A percentile compares a stretch with the other conserved stretches of the same genome.
These are phyloP conservation scores for Lordiphosa andalusiaca DNA, from an alignment of 2,888 invertebrate genomes.

Conservation along the genomic window DNA sequence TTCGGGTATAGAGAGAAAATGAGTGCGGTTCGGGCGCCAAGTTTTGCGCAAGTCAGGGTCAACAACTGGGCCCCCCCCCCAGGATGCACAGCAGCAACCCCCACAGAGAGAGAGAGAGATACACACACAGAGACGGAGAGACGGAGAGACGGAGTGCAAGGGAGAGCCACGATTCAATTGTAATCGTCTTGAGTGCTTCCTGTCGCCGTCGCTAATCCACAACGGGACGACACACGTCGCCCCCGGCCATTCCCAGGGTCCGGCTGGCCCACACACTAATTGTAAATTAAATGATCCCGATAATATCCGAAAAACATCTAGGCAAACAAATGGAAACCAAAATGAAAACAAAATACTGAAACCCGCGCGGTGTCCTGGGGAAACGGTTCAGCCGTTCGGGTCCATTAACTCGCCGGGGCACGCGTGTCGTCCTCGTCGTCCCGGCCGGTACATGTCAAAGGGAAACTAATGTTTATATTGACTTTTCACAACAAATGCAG, in stretches of 20 bases:
- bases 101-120: not conserved
- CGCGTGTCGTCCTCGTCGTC: conserved; percentile 22
- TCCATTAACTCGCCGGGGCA: conserved; percentile 76
- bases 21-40: conserved; percentile 23
- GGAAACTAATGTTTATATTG: conserved; percentile 62
- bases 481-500: conserved; percentile 48
- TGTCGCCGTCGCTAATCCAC: conserved; percentile 7
- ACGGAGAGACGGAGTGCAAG: too few relatives aligned
- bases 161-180: conserved; percentile 21
- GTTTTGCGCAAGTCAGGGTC: conserved; percentile 79
- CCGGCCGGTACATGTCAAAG: conserved; percentile 15
- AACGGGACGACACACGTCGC: conserved; percentile 28
- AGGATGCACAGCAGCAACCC: conserved; percentile 48
- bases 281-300: conserved; percentile 75
- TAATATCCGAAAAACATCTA: conserved; percentile 73
- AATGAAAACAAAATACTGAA: conserved; percentile 67
- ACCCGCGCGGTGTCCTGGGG: conserved; percentile 32
- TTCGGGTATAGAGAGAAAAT: conserved; percentile 55
- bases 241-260: conserved; percentile 4
- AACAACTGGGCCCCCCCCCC: conserved; percentile 60
- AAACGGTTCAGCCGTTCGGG: conserved; percentile 71
- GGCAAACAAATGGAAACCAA: conserved; percentile 63
- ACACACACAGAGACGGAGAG: not conserved
- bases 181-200: conserved; percentile 68
- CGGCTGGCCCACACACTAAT: conserved; percentile 53